Percentiles rank a stretch among this genome's conserved stretches.
phyloP scores from a whole-genome alignment of 2,888 invertebrate genomes.

The Caenorhabditis afra region DNA sequence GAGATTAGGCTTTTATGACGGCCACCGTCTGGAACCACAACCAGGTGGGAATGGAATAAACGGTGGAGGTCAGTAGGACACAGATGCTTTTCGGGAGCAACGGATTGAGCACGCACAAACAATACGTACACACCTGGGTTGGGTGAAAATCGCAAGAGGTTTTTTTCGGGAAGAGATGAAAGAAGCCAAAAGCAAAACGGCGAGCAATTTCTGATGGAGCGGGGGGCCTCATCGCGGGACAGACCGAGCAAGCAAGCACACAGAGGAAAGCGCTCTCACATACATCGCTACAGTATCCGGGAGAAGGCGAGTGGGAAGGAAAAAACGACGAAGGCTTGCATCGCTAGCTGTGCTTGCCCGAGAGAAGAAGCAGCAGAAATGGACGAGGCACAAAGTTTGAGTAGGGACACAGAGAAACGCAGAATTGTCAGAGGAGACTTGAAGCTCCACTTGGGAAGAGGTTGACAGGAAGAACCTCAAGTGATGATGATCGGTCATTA shows the following conservation, averaged over 20 bases:
- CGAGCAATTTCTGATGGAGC: slow-evolving; percentile 56
- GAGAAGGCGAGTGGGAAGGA: background rate
- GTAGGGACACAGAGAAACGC: slow-evolving; percentile 16
- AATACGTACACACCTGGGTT: slow-evolving; percentile 8
- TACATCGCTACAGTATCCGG: slow-evolving; percentile 58
- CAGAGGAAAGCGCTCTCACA: slow-evolving; percentile 51
- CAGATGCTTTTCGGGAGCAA: background rate
- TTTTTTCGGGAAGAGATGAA: slow-evolving; percentile 22
- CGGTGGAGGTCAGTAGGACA: background rate
- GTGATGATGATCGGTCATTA: slow-evolving; percentile 29
- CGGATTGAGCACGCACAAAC: slow-evolving; percentile 11
- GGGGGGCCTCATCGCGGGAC: slow-evolving; percentile 38
- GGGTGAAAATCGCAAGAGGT: slow-evolving; percentile 27
- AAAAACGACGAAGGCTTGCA: slow-evolving; percentile 45
- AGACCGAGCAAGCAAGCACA: slow-evolving; percentile 54
- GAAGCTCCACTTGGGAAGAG: slow-evolving; percentile 18
- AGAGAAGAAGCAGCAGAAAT: slow-evolving; percentile 22
- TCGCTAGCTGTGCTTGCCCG: slow-evolving; percentile 33
- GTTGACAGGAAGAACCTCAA: slow-evolving; percentile 3
- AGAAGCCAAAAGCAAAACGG: slow-evolving; percentile 21
- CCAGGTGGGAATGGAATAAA: background rate
- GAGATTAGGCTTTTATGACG: background rate
- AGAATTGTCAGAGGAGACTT: slow-evolving; percentile 9
- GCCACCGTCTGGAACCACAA: background rate
- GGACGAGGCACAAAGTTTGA: slow-evolving; percentile 17